Conservation (phyloP, 2,888 invertebrate genomes). For the Stomorhina lunata region DNA sequence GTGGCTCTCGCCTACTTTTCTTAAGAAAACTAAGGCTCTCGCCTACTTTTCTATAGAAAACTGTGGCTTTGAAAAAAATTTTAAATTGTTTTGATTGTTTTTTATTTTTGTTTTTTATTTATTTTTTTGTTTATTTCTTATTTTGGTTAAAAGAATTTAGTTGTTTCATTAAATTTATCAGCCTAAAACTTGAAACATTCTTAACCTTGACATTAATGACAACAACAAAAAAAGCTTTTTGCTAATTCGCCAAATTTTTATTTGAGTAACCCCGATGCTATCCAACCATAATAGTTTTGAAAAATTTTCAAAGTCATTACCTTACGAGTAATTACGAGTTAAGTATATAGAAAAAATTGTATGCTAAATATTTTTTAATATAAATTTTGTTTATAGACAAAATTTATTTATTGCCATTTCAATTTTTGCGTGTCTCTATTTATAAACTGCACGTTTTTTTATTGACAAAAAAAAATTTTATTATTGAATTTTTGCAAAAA, state of each 20-base stretch:
- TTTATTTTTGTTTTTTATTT: too few relatives aligned
- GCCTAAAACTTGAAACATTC: too few relatives aligned
- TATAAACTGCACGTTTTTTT: constrained; percentile 32
- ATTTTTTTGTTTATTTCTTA: too few relatives aligned
- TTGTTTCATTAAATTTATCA: neutral
- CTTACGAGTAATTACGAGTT: too few relatives aligned
- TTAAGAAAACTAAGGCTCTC: too few relatives aligned
- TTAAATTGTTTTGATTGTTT: too few relatives aligned
- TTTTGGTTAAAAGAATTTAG: too few relatives aligned
- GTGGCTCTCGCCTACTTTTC: too few relatives aligned
- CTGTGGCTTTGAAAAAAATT: neutral
- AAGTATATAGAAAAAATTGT: neutral
- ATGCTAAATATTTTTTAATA: neutral
- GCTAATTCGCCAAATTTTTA: neutral
- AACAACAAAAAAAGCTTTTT: too few relatives aligned
- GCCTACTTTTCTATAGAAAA: too few relatives aligned
- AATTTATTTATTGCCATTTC: constrained; percentile 31
- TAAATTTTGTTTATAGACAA: neutral
- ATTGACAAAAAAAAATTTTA: neutral
- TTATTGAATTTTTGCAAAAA: neutral
- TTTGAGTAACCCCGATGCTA: constrained; percentile 24
- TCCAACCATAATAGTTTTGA: constrained; percentile 6
- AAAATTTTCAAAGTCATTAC: constrained; percentile 36
- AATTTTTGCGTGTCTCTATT: constrained; percentile 40
- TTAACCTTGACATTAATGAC: too few relatives aligned